Base-by-base conservation (phyloP, 1,140 invertebrate genomes). In the Diorhabda sublineata region DNA sequence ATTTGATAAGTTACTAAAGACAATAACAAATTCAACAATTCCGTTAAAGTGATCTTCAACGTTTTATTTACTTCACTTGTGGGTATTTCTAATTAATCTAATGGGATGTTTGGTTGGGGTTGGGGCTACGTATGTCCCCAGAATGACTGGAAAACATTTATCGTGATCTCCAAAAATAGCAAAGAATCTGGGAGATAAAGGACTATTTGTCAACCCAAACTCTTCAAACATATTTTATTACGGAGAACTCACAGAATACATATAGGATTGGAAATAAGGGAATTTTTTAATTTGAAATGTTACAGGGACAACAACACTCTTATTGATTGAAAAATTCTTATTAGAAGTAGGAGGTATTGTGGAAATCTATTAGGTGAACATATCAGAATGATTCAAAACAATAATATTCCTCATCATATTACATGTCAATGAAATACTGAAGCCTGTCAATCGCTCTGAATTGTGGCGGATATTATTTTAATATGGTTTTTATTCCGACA, bases 11-110 rank as follows among this genome's bases (percentile, higher is more conserved):
- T 52, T 52, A 52, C 6, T 52, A n/a, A 8, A 3, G 47, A 52
- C 47, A 52, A 2, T 52, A 52, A 52, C 47, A 52, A 52, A 52
- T 52, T 52, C n/a, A 52, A 52, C 47, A 52, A 52, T 52, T 52
- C 47, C 47, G 47, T n/a, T 52, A 8, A 8, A 52, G 47, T 52
- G 26, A 44, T 62, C n/a, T 44, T 44, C 42, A 44, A 3, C 44
- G 61, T 44, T 62, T 62, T 45, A 62, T 62, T 62, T 62, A 11
- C 43, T 43, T 42, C 43, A 62, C 61, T 62, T 62, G 43, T 11
- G 61, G 61, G 44, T 62, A 44, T 44, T 62, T 62, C 61, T 62
- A 62, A 62, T 62, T 62, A 62, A 62, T 62, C 61, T 42, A 43
- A 62, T 62, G 47, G 6, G 61, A 52, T 52, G 47, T 62, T 62